These are phyloP conservation scores for Noctua pronuba DNA, from an alignment of 2,888 invertebrate genomes.

Conservation along the genomic window DNA sequence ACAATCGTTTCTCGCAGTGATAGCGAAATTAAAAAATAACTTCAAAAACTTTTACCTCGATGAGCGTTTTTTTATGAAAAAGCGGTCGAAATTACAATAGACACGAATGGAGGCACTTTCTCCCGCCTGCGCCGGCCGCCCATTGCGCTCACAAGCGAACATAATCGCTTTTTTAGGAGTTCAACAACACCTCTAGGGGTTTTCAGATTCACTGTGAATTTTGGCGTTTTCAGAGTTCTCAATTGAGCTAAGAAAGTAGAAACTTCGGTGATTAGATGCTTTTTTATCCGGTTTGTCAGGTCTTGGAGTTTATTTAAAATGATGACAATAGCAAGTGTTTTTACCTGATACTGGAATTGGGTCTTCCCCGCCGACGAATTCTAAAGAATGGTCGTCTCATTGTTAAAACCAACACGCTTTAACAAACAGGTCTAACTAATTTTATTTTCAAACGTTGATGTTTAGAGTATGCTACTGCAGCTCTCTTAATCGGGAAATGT, in stretches of 20 bases:
- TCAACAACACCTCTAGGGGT: conserved; percentile 42
- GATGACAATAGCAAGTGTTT: conserved; percentile 31
- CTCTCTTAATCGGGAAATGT: background rate
- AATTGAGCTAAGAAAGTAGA: conserved; percentile 31
- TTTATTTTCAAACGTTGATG: conserved; percentile 3
- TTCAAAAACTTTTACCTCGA: conserved; percentile 63
- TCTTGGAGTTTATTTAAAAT: background rate
- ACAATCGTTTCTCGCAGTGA: conserved; percentile 48
- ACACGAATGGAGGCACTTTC: conserved; percentile 62
- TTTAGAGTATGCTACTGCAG: background rate
- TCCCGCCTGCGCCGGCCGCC: conserved; percentile 24
- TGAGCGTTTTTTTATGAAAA: conserved; percentile 66
- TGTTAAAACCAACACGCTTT: conserved; percentile 7
- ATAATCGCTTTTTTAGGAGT: conserved; percentile 55
- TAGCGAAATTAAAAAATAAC: conserved; percentile 58
- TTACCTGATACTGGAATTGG: conserved; percentile 22
- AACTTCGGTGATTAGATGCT: background rate
- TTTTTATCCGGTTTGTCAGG: conserved; percentile 10
- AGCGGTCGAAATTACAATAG: conserved; percentile 65
- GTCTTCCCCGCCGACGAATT: conserved; percentile 17
- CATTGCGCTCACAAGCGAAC: conserved; percentile 39
- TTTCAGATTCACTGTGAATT: conserved; percentile 29
- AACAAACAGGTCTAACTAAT: background rate
- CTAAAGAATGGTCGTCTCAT: conserved; percentile 1
- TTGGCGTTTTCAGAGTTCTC: conserved; percentile 20